phyloP scores from a whole-genome alignment of 2,888 invertebrate species.

The Gryllus longicercus region DNA sequence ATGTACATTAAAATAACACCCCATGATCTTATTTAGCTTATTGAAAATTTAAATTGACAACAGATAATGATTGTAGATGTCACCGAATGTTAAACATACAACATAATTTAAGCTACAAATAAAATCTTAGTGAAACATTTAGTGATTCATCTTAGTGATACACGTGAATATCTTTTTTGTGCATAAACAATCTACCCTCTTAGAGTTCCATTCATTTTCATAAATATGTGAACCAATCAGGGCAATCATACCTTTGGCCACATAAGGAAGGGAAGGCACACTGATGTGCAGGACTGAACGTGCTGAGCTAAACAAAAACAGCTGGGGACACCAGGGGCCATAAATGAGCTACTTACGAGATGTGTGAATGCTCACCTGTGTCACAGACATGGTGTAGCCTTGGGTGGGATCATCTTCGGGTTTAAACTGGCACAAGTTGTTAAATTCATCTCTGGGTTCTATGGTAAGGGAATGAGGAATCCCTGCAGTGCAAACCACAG shows the following conservation, averaged over 20 bases:
- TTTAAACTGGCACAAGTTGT: constrained; percentile 72
- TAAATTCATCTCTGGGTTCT: constrained; percentile 88
- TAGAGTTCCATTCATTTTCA: no score
- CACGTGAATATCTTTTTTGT: no score
- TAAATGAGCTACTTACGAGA: neutral
- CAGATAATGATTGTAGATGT: no score
- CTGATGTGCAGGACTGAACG: neutral
- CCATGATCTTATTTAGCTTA: no score
- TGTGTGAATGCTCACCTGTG: constrained; percentile 31
- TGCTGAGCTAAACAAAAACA: neutral
- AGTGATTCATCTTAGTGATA: no score
- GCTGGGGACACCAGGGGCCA: neutral
- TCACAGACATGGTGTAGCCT: constrained; percentile 46
- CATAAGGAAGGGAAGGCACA: constrained; percentile 4
- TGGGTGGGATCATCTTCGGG: constrained; percentile 56
- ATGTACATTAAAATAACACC: no score
- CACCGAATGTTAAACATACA: no score
- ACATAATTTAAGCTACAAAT: no score
- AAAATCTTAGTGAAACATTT: no score
- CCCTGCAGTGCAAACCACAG: constrained; percentile 77
- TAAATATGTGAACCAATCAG: neutral
- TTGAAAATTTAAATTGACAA: no score
- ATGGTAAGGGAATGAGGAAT: constrained; percentile 74
- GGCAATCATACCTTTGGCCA: constrained; percentile 17
- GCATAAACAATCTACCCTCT: no score